Evolutionary conservation across 1,140 invertebrate genomes (phyloP), one percentile per base, ranked within the genome.

Genomic region (Eriosoma lanigerum): DNA sequence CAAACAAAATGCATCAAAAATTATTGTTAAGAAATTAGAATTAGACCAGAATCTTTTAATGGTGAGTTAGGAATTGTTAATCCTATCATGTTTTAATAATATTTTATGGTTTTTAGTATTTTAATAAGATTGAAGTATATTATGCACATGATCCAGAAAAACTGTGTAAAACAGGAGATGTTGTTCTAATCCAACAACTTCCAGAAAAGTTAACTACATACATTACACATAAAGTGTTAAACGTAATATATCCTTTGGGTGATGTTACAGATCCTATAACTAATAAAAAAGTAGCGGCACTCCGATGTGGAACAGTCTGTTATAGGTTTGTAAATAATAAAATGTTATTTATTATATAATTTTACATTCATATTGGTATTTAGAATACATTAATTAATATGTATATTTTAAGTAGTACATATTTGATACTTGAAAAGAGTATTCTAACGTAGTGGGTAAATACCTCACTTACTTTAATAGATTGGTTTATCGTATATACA

Each of bases 201-300:
- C 90, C 91, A 15, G 84, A 91, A 80, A 92, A 90, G 85, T 82
- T 94, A 78, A 93, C 93, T 0, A 90, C 90, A 68, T 85, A 93
- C 17, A 93, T 96, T 5, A 91, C 92, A 10, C 93, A 96, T 83
- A 88, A 91, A 86, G 89, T 96, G 1, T 87, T 93, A 83, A 90
- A 94, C 85, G 89, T 95, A 19, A 88, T 96, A 32, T 93, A 93
- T 86, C 91, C 91, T 24, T 87, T 91, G 82, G 94, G 94, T 82
- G 93, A 96, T 87, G 87, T 94, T 21, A 92, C 89, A 60, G 93
- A 94, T 87, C 94, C 94, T 48, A 86, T 96, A 29, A 93, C 92
- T 82, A 91, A 92, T 38, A 94, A 94, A 84, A 93, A 93, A 86
- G 89, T 92, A 78, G 89, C 92, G 3, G 90, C 87, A 60, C 52